Percentiles rank a stretch among this genome's conserved stretches.
Evolutionary conservation across 2,797 vertebrate species (phyloP).

Genomic region (Lithobates sylvaticus): DNA sequence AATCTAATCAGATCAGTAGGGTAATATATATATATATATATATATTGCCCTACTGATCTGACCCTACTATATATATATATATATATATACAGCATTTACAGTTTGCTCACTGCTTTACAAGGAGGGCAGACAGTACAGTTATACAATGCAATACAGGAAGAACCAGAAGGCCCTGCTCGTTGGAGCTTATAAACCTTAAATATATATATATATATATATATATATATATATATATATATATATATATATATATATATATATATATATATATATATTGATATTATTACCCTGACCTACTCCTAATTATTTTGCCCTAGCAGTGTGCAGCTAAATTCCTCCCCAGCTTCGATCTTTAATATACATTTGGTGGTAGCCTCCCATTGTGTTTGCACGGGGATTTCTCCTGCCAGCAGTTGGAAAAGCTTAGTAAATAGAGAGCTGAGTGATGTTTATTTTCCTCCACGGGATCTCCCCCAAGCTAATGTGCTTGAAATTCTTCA

Average conservation of each 20-base stretch:
- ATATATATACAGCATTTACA: background rate
- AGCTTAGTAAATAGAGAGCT: slow-evolving; percentile 41
- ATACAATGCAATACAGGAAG: too few relatives aligned
- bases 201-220: background rate
- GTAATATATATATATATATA: too few relatives aligned
- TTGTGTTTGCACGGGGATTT: background rate
- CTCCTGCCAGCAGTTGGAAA: slow-evolving; percentile 14
- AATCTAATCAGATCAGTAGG: too few relatives aligned
- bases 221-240: background rate
- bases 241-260: background rate
- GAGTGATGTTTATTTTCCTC: slow-evolving; percentile 50
- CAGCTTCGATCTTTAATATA: slow-evolving; percentile 7
- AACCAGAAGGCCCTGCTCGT: too few relatives aligned
- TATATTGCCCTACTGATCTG: too few relatives aligned
- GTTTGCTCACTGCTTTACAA: too few relatives aligned
- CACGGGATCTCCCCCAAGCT: slow-evolving; percentile 11
- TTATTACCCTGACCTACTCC: background rate
- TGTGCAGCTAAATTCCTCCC: background rate
- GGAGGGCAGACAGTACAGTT: too few relatives aligned
- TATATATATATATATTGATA: slow-evolving; percentile 1
- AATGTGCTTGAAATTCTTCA: slow-evolving; percentile 17
- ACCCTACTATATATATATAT: background rate
- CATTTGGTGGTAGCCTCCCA: slow-evolving; percentile 21
- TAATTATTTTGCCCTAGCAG: background rate
- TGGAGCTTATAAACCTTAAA: background rate